Evolutionary conservation across 1,140 invertebrate species (phyloP).

Genomic region (Drosophila teissieri): DNA sequence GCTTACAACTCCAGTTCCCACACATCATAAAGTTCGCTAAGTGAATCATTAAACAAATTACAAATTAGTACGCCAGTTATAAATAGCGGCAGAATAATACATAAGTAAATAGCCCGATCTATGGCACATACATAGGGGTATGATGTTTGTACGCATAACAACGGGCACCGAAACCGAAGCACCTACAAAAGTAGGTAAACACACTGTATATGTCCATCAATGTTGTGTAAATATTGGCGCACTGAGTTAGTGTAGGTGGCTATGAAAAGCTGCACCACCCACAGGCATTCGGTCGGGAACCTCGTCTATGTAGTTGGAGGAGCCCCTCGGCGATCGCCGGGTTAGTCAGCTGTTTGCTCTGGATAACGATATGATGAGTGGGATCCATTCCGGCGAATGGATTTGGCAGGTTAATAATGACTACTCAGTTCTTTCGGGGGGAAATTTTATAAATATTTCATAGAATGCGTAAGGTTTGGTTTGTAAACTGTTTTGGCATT

Average conservation of each 20-base stretch:
- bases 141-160: slow-evolving; percentile 27
- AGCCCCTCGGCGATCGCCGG: slow-evolving; percentile 9
- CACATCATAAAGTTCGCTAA: slow-evolving; percentile 54
- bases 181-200: slow-evolving; percentile 58
- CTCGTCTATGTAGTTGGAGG: slow-evolving; percentile 22
- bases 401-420: slow-evolving; percentile 21
- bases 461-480: background rate
- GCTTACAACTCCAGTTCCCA: slow-evolving; percentile 38
- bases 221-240: slow-evolving; percentile 64
- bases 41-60: slow-evolving; percentile 69
- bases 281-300: slow-evolving; percentile 31
- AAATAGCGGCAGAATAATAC: slow-evolving; percentile 58
- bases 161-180: slow-evolving; percentile 35
- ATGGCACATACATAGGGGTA: slow-evolving; percentile 13
- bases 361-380: slow-evolving; percentile 28
- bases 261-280: slow-evolving; percentile 52
- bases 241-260: slow-evolving; percentile 29
- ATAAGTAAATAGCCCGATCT: slow-evolving; percentile 44
- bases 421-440: background rate
- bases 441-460: background rate
- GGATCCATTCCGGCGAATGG: slow-evolving; percentile 31
- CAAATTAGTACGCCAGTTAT: slow-evolving; percentile 65
- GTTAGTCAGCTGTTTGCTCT: slow-evolving; percentile 59
- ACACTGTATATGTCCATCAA: slow-evolving; percentile 57
- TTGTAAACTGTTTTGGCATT: background rate